phyloP scores from a whole-genome alignment of 2,888 invertebrate genomes.

The Blastobasis adustella region DNA sequence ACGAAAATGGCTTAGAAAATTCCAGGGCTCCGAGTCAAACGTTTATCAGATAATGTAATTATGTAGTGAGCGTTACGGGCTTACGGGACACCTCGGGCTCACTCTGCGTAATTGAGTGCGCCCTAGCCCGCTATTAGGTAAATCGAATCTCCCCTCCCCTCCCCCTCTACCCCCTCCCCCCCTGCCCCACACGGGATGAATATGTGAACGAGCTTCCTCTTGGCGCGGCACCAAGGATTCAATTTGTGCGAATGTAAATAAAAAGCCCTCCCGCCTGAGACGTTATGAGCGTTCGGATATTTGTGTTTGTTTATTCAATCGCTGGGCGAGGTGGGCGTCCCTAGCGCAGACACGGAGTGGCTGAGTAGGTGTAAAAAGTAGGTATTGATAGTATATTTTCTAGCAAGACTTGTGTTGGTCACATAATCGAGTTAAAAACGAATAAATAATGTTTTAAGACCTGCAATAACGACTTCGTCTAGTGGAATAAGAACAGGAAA shows the following conservation, averaged over 20 bases:
- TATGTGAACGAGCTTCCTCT: constrained; percentile 48
- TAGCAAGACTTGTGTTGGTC: too few species aligned
- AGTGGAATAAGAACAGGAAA: too few species aligned
- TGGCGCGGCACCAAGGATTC: constrained; percentile 66
- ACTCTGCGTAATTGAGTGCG: constrained; percentile 68
- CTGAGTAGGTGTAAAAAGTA: too few species aligned
- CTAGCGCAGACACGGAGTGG: too few species aligned
- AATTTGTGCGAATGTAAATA: constrained; percentile 65
- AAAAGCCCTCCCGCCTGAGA: constrained; percentile 37
- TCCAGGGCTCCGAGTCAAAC: constrained; percentile 18
- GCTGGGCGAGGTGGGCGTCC: not conserved
- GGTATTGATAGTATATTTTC: too few species aligned
- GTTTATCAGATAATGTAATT: constrained; percentile 73
- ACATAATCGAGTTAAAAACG: too few species aligned
- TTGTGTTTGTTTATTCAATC: not conserved
- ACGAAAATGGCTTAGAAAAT: constrained; percentile 26
- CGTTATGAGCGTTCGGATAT: not conserved
- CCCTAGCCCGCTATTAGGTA: constrained; percentile 68
- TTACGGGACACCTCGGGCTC: constrained; percentile 63
- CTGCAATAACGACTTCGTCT: too few species aligned
- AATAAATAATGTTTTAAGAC: too few species aligned
- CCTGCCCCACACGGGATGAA: constrained; percentile 22
- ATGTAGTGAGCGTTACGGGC: constrained; percentile 58
- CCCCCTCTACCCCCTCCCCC: constrained; percentile 19
- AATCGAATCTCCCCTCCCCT: constrained; percentile 63